Evolutionary conservation across 2,113 vertebrate genomes (phyloP), one percentile per base, ranked within the genome.

Genomic region (Erythrolamprus reginae): DNA sequence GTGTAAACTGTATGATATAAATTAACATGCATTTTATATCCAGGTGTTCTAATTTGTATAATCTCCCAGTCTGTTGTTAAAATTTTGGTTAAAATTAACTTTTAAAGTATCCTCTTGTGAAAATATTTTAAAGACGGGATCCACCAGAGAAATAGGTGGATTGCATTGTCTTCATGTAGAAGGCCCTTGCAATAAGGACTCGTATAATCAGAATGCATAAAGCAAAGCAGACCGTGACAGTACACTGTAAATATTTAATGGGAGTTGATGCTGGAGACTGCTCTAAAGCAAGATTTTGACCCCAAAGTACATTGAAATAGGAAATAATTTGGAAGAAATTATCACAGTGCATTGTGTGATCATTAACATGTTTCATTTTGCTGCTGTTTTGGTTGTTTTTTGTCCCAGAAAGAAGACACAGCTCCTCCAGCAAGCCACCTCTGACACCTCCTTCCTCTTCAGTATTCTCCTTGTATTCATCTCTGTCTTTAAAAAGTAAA

Each of bases 341-440:
- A 21, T 87, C 94, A 86, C 85, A 91, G 0, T 85, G 21, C 83
- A 77, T 52, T 21, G 19, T 13, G 26, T 85, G 51, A 19, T 83
- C 28, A 38, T 45, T 91, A n/a, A 92, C 84, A 61, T 92, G 90
- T 70, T 0, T 51, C 4, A 55, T 33, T n/a, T 65, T 65, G 28
- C 28, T 65, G 10, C 5, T 65, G 61, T 65, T n/a, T 65, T 65
- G n/a, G 26, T 24, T 12, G 55, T 88, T 93, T 90, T 93, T 42
- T 13, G 88, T 96, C 97, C 87, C 96, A 98, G 99, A 99, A 98
- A 98, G 99, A 98, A 98, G 99, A 99, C 99, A 99, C 94, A 97
- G 98, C 97, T 98, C 98, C 86, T 97, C 97, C 96, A 98, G 95
- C 97, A 99, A 98, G 95, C 98, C 98, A 17, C 96, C 97, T 92